Evolutionary conservation across 2,113 vertebrate species (phyloP).

Genomic region (Pogona vitticeps): DNA sequence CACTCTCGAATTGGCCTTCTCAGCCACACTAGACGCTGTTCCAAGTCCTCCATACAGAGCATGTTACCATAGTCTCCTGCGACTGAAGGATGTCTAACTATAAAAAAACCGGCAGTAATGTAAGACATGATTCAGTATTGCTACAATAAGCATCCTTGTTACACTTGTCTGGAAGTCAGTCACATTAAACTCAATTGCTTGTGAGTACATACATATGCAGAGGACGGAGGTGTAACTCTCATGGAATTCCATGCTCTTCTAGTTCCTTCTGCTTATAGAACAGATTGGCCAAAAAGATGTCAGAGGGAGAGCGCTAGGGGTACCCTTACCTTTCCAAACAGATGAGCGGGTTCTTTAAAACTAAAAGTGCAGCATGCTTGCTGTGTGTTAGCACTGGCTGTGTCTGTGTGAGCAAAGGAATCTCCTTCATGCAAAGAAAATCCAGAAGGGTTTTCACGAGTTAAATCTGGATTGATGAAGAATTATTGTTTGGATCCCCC

Average conservation of each 20-base stretch:
- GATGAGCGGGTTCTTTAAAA: not conserved
- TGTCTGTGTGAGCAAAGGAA: not conserved
- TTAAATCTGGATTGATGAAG: not conserved
- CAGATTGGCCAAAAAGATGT: not conserved
- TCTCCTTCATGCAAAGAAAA: not conserved
- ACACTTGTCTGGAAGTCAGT: not conserved
- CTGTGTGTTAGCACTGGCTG: not conserved
- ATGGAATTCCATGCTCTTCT: not conserved
- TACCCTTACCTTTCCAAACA: not conserved
- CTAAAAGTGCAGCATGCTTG: not conserved
- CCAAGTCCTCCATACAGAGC: too few species aligned
- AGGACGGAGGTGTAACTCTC: too few species aligned
- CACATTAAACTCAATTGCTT: not conserved
- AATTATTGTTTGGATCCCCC: not conserved
- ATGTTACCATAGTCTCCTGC: too few species aligned
- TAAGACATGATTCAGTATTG: not conserved
- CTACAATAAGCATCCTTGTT: not conserved
- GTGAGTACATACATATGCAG: not conserved
- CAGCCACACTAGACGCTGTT: too few species aligned
- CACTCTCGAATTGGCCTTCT: too few species aligned
- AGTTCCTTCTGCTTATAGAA: not conserved
- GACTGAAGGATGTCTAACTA: too few species aligned
- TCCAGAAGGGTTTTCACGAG: not conserved
- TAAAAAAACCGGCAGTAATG: not conserved
- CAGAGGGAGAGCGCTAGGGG: not conserved